A percentile compares a stretch with the other conserved stretches of the same genome.
Evolutionary conservation across 2,797 vertebrate genomes (phyloP).

Genomic region (Anguilla megastoma): DNA sequence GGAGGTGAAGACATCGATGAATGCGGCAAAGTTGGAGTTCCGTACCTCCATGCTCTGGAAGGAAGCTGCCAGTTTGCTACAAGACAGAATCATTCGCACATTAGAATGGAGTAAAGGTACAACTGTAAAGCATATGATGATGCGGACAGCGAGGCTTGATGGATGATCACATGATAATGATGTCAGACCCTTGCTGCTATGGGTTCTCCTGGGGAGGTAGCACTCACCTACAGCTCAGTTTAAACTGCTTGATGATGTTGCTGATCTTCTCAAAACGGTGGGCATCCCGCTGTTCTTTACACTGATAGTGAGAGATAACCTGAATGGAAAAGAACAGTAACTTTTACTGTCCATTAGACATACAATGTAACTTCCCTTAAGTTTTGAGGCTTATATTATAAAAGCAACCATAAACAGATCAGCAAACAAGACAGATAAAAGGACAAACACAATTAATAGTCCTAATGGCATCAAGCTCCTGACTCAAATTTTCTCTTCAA

Average conservation of each 20-base stretch:
- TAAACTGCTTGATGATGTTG: conserved; percentile 99
- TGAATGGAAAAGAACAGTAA: conserved; percentile 47
- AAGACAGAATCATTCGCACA: conserved; percentile 12
- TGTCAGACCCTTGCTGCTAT: not conserved
- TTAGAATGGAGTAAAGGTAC: not conserved
- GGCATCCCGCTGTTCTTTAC: conserved; percentile 95
- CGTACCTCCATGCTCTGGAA: conserved; percentile 99
- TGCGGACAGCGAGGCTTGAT: not conserved
- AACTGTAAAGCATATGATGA: not conserved
- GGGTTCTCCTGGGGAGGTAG: not conserved
- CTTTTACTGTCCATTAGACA: not conserved
- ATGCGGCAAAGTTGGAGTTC: conserved; percentile 98
- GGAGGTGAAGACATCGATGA: conserved; percentile 98
- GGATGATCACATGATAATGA: not conserved
- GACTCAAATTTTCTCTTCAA: too few species aligned
- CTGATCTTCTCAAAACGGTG: conserved; percentile 99
- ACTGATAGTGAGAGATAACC: conserved; percentile 99
- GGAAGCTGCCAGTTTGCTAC: conserved; percentile 94
- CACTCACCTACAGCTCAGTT: conserved; percentile 95
- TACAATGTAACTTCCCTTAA: not conserved
- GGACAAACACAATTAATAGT: too few species aligned
- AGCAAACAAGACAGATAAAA: not conserved
- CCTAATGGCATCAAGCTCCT: too few species aligned
- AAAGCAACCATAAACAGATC: not conserved
- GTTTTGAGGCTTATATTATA: not conserved